Conservation (phyloP, 2,888 invertebrate species). For the Oscheius sp. region DNA sequence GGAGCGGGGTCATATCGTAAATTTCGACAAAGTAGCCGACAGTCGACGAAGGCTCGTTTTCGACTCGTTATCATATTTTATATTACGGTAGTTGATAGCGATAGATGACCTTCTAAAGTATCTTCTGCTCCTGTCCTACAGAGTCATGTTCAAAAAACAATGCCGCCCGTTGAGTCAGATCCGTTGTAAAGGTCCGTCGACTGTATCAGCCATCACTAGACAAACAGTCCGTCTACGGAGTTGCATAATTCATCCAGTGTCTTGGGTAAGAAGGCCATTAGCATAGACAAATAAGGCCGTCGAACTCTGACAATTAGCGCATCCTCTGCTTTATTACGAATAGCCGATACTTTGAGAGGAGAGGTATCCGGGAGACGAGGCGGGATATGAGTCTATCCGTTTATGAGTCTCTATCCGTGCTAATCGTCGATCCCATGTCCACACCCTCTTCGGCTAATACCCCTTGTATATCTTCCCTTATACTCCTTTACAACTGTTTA, state of each 20-base stretch:
- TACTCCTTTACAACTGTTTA: constrained; percentile 22
- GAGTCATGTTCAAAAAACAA: constrained; percentile 18
- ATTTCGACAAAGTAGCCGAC: constrained; percentile 15
- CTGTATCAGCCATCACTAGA: neutral
- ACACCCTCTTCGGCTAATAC: too few relatives aligned
- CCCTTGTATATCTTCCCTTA: constrained; percentile 18
- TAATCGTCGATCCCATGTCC: too few relatives aligned
- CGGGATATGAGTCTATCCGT: too few relatives aligned
- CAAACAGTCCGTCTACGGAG: neutral
- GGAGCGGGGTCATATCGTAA: constrained; percentile 17
- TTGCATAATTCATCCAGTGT: neutral
- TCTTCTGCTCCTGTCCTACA: neutral
- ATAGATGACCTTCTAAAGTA: neutral
- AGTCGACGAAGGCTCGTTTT: constrained; percentile 14
- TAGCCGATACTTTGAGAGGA: too few relatives aligned
- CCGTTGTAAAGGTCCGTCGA: constrained; percentile 5
- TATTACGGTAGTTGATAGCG: neutral
- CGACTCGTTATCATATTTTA: constrained; percentile 16
- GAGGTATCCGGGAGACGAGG: too few relatives aligned
- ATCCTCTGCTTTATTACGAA: too few relatives aligned
- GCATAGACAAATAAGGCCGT: constrained; percentile 8
- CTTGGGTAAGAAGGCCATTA: constrained; percentile 12
- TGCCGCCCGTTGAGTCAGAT: constrained; percentile 2
- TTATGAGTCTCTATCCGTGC: too few relatives aligned
- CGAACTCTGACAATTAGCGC: neutral